A percentile compares a stretch with the other conserved stretches of the same genome.
These are phyloP conservation scores for Parazoanthus swiftii DNA, from an alignment of 92 coral and sea anemone species.

Conservation along the genomic window DNA sequence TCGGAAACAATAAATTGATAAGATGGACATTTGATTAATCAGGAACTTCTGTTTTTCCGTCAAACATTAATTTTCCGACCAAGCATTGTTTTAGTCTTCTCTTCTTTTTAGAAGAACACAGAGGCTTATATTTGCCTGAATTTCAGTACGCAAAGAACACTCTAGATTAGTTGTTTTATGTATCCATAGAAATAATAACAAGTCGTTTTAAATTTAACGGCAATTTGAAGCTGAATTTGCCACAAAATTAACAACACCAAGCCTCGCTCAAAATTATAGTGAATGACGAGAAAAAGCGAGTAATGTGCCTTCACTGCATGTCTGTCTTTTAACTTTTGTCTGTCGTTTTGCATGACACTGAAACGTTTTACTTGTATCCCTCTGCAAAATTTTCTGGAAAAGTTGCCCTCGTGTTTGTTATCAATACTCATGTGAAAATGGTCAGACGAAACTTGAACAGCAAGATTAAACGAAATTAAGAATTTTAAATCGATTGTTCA, in stretches of 20 bases:
- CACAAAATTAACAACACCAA: no score
- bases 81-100: background rate
- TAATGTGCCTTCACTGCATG: no score
- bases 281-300: no score
- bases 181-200: no score
- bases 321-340: background rate
- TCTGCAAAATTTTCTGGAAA: background rate
- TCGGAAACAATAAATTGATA: background rate
- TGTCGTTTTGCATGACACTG: background rate
- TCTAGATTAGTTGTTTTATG: no score
- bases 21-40: background rate
- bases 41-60: background rate
- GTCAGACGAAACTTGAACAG: no score
- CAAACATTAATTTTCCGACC: background rate
- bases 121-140: no score
- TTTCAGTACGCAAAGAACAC: no score
- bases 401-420: background rate
- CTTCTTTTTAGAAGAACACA: background rate
- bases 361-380: background rate
- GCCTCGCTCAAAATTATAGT: no score
- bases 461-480: background rate
- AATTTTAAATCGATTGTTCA: no score
- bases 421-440: background rate
- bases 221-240: no score
- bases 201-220: no score